Evolutionary conservation across 2,888 invertebrate species (phyloP).

Genomic region (Carabus problematicus): DNA sequence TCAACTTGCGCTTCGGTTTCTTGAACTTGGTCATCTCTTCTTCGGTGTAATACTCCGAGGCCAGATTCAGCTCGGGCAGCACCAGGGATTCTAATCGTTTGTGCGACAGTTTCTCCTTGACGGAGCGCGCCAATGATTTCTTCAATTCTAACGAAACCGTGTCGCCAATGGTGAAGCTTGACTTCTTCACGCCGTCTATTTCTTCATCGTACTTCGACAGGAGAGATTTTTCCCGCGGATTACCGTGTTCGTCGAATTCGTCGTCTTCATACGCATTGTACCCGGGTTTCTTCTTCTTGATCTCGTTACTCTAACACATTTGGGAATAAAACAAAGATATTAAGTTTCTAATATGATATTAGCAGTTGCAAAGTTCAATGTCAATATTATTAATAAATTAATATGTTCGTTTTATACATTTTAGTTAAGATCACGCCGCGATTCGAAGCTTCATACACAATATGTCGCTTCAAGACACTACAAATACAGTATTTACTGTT

Average conservation of each 20-base stretch:
- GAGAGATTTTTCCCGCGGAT: conserved; percentile 70
- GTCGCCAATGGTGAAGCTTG: conserved; percentile 79
- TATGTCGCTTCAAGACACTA: conserved; percentile 4
- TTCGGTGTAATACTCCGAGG: conserved; percentile 87
- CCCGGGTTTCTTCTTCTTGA: conserved; percentile 83
- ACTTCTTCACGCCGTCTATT: conserved; percentile 75
- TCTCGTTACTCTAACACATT: conserved; percentile 72
- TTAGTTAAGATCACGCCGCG: too few species aligned
- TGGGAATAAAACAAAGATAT: too few species aligned
- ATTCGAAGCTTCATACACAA: too few species aligned
- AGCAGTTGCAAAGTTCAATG: too few species aligned
- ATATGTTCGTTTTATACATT: too few species aligned
- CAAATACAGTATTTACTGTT: too few species aligned
- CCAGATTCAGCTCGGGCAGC: conserved; percentile 72
- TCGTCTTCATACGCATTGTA: conserved; percentile 89
- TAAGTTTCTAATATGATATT: too few species aligned
- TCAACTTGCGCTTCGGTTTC: conserved; percentile 81
- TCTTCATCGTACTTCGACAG: conserved; percentile 96
- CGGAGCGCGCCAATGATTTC: conserved; percentile 58
- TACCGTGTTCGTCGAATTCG: conserved; percentile 72
- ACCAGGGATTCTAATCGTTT: conserved; percentile 78
- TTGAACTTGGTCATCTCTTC: conserved; percentile 90
- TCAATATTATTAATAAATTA: too few species aligned
- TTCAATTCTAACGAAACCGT: conserved; percentile 65
- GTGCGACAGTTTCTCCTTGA: conserved; percentile 68